Evolutionary conservation across 2,888 invertebrate genomes (phyloP).

Genomic region (Eupeodes latifasciatus): DNA sequence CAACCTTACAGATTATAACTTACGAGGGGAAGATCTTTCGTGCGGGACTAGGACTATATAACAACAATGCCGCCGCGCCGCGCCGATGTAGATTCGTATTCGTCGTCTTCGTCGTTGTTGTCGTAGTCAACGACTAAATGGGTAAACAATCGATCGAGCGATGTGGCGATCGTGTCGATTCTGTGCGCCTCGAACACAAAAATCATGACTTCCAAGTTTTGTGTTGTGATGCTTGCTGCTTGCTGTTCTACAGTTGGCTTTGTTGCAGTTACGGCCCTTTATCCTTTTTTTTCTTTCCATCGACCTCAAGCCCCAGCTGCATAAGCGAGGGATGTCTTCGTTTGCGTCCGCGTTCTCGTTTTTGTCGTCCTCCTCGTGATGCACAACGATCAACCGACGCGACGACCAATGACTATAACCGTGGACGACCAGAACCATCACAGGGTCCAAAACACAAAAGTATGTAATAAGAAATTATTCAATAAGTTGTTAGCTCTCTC

Average conservation of each 20-base stretch:
- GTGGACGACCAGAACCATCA: not conserved
- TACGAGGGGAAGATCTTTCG: conserved; percentile 17
- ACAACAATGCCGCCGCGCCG: conserved; percentile 66
- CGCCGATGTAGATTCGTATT: conserved; percentile 69
- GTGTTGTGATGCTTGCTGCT: conserved; percentile 44
- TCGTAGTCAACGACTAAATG: conserved; percentile 79
- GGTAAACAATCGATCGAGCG: conserved; percentile 82
- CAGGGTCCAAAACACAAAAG: conserved; percentile 49
- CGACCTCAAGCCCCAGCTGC: conserved; percentile 19
- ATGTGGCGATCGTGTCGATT: conserved; percentile 81
- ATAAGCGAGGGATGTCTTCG: conserved; percentile 5
- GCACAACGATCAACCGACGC: conserved; percentile 5
- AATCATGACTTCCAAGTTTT: conserved; percentile 75
- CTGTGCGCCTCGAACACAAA: conserved; percentile 75
- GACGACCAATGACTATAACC: not conserved
- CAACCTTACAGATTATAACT: conserved; percentile 23
- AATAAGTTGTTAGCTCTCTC: conserved; percentile 74
- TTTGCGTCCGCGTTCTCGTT: conserved; percentile 14
- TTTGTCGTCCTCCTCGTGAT: conserved; percentile 26
- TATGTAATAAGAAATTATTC: conserved; percentile 76
- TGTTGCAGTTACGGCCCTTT: conserved; percentile 18
- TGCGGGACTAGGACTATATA: conserved; percentile 11
- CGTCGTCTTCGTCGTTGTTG: conserved; percentile 23
- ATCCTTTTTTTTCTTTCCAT: not conserved
- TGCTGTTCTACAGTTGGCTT: conserved; percentile 2